Evolutionary conservation across 2,888 invertebrate species (phyloP).

Genomic region (Ichneumoninae sp.): DNA sequence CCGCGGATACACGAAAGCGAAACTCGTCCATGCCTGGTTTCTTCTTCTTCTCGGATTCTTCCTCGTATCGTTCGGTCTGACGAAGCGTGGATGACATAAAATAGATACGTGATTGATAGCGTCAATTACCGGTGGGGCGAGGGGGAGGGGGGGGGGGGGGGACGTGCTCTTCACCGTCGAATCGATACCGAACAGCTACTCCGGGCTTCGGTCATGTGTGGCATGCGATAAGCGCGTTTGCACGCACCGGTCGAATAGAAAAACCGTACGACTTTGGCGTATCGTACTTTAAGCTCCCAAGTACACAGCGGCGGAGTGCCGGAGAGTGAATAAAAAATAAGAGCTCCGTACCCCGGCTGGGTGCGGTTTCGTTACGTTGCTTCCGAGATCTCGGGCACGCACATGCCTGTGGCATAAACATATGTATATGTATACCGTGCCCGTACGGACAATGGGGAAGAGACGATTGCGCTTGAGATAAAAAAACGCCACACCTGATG

Average conservation of each 20-base stretch:
- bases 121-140: neutral
- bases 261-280: constrained; percentile 13
- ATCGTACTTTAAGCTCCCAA: constrained; percentile 30
- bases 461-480: constrained; percentile 9
- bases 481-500: neutral
- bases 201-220: neutral
- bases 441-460: neutral
- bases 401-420: constrained; percentile 42
- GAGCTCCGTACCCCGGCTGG: constrained; percentile 42
- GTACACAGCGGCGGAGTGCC: neutral
- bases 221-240: constrained; percentile 27
- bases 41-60: neutral
- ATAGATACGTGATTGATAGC: constrained; percentile 2
- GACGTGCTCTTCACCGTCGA: constrained; percentile 6
- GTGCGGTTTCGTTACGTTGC: constrained; percentile 54
- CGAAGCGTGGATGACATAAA: neutral
- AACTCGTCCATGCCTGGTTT: neutral
- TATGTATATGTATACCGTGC: neutral
- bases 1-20: neutral
- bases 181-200: constrained; percentile 25
- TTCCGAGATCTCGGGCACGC: constrained; percentile 39
- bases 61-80: neutral
- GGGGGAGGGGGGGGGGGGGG: too few relatives aligned
- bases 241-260: constrained; percentile 34
- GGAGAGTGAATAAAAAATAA: constrained; percentile 53